Conservation (phyloP, 2,888 invertebrate species). For the Pachliopta kotzebuea region DNA sequence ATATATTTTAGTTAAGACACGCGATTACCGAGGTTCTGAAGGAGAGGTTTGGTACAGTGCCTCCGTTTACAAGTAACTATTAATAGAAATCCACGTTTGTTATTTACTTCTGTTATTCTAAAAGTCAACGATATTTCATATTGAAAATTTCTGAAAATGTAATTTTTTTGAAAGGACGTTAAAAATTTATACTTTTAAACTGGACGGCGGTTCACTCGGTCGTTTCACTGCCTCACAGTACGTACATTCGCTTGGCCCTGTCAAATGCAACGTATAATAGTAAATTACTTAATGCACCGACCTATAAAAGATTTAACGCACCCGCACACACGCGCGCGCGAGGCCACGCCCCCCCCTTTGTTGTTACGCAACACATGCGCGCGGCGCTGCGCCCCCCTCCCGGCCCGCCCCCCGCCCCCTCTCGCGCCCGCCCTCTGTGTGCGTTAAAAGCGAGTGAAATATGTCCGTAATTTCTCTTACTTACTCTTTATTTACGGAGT, state of each 20-base stretch:
- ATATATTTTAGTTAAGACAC: too few relatives aligned
- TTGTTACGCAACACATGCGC: conserved; percentile 63
- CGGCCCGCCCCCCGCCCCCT: too few relatives aligned
- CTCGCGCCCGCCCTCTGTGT: conserved; percentile 37
- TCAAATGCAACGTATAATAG: conserved; percentile 74
- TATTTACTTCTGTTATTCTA: too few relatives aligned
- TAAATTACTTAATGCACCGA: conserved; percentile 79
- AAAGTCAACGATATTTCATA: too few relatives aligned
- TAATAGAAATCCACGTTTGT: too few relatives aligned
- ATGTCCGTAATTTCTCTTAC: conserved; percentile 64
- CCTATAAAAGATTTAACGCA: conserved; percentile 77
- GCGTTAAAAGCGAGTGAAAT: conserved; percentile 57
- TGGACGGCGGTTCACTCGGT: neutral
- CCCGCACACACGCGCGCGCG: conserved; percentile 34
- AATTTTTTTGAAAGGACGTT: neutral
- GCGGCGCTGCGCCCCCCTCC: too few relatives aligned
- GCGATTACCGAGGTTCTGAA: too few relatives aligned
- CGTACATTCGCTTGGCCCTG: conserved; percentile 38
- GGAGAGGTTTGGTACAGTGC: too few relatives aligned
- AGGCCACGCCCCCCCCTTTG: conserved; percentile 64
- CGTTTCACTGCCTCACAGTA: conserved; percentile 14
- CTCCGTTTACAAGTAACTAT: too few relatives aligned
- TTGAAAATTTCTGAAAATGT: neutral
- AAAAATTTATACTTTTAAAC: neutral
- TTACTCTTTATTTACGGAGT: conserved; percentile 50